These are phyloP conservation scores for Megalops atlanticus DNA, from an alignment of 2,113 vertebrate genomes.

Conservation along the genomic window DNA sequence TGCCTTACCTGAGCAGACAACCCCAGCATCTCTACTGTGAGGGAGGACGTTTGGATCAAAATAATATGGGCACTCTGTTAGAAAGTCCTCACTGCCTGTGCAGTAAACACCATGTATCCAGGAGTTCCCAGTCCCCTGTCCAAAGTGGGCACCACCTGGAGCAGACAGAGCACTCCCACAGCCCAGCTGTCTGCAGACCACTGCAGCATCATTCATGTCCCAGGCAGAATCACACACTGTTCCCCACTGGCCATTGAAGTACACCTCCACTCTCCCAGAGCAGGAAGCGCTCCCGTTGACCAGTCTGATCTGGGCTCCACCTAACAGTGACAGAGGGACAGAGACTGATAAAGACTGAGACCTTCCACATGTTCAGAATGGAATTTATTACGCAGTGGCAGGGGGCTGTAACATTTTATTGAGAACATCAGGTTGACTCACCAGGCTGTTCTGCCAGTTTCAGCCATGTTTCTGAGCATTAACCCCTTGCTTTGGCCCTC, in stretches of 20 bases:
- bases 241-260: slow-evolving; percentile 42
- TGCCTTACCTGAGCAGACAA: slow-evolving; percentile 31
- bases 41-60: slow-evolving; percentile 13
- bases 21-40: slow-evolving; percentile 44
- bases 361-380: too few relatives aligned
- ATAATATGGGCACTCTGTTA: slow-evolving; percentile 35
- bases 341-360: too few relatives aligned
- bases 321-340: too few relatives aligned
- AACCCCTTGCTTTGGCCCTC: too few relatives aligned
- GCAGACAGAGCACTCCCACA: slow-evolving; percentile 51
- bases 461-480: too few relatives aligned
- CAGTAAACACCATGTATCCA: slow-evolving; percentile 52
- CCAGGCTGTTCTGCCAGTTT: too few relatives aligned
- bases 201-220: slow-evolving; percentile 40
- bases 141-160: slow-evolving; percentile 33
- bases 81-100: slow-evolving; percentile 32
- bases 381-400: too few relatives aligned
- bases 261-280: slow-evolving; percentile 55
- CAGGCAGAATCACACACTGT: slow-evolving; percentile 53
- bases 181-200: slow-evolving; percentile 54
- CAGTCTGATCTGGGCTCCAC: slow-evolving; percentile 24
- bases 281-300: slow-evolving; percentile 46
- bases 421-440: too few relatives aligned
- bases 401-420: too few relatives aligned
- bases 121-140: slow-evolving; percentile 50